Base-by-base conservation (phyloP, 37 sponge, comb jelly and placozoan genomes). In the Cliona cf. orientalis region DNA sequence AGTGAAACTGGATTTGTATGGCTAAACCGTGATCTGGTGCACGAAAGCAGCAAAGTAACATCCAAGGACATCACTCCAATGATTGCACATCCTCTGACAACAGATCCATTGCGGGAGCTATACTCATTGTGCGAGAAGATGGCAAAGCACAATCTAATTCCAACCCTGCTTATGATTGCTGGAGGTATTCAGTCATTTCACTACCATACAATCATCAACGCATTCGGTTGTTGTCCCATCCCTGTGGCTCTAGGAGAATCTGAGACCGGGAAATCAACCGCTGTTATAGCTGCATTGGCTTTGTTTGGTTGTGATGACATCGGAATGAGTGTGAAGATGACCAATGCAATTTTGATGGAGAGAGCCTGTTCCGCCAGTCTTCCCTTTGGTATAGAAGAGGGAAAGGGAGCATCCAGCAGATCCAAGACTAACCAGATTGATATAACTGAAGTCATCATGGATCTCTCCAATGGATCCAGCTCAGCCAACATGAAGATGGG, bases 191-290 rank as follows among this genome's bases (percentile, higher is more conserved):
- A 49, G 14, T 49, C 14, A 19, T 49, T 49, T 49, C 28, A 61
- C 63, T 26, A 25, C 23, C 53, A 14, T 9, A 19, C 53, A 19
- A 14, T 49, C 14, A 49, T 49, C 14, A 14, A 49, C 9, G 14
- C 14, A 14, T 49, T 49, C 26, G 29, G 63, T n/a, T 14, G 63
- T 6, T 61, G 63, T n/a, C 63, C 63, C 6, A 61, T 61, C 14
- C 53, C 63, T 26, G 63, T 61, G 6, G 63, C 29, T 26, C 6
- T 61, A 9, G 63, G 63, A 28, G 63, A 61, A 61, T n/a, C 63
- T 9, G 63, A 61, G 29, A 61, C 63, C n/a, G 63, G 63, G 7
- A 61, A 61, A 61, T 61, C 63, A 28, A 61, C 63, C 26, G 63
- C 63, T 22, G 6, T 61, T n/a, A 21, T 7, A 26, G 63, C 63